Base-by-base conservation (phyloP, 2,797 vertebrate genomes). In the Sebastes goodei region DNA sequence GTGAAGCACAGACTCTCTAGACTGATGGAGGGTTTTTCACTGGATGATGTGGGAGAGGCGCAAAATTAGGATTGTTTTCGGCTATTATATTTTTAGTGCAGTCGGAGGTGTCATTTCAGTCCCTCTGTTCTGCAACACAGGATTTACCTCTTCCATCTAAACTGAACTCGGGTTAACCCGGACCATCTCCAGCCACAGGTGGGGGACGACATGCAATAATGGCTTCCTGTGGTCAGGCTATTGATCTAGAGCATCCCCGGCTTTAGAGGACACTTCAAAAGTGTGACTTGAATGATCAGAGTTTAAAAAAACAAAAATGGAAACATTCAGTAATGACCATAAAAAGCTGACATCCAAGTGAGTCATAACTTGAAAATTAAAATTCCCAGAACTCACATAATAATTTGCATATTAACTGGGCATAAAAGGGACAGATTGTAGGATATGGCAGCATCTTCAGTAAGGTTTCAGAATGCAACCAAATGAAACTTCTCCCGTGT, bases 141-240 rank as follows among this genome's bases (percentile, higher is more conserved):
- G 73, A 80, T 83, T 78, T 74, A 83, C 65, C 38, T 79, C 49
- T 71, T 88, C 74, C 42, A 66, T 84, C 59, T 67, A 62, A 74
- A 66, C 55, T 78, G 64, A 82, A 83, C 56, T 67, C 5, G 17
- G 25, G 49, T 66, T 71, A 80, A 76, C 63, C 21, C 14, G 21
- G 32, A 52, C 33, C 27, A 27, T 71, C 53, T 77, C 21, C 4
- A 71, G 78, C 68, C 65, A 85, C 83, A 85, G 63, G 71, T 75
- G 79, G 30, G 57, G 46, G 20, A 33, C 1, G 9, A 11, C n/a
- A 6, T 12, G 32, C 53, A 62, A 52, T 86, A 85, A 88, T 85
- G 78, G 85, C 59, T 78, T 85, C 85, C 82, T 85, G 73, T 63
- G 82, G 77, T 83, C 70, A 64, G 68, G 11, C 14, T 75, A 83